Base-by-base conservation (phyloP, 2,888 invertebrate species). In the Drosophila differens region DNA sequence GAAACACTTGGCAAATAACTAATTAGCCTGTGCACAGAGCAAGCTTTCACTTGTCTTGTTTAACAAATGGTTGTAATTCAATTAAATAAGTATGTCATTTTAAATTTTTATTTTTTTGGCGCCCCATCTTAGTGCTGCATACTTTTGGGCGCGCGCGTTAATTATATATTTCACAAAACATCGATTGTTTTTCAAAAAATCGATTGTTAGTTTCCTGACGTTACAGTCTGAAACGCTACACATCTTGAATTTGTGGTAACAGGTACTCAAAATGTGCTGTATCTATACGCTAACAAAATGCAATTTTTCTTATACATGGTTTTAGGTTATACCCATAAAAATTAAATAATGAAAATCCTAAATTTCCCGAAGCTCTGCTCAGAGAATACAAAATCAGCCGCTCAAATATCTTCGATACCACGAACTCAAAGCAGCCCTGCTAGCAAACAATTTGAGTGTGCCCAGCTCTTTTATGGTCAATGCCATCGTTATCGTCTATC, bases 11-110 rank as follows among this genome's bases (percentile, higher is more conserved):
- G 30, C 51, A 67, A 44, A 57, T 69, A 63, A 73, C 52, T 83
- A 67, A 67, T 84, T 67, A 71, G 63, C 52, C 52, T 64, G 19
- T 22, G 44, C 12, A 16, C 12, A 41, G 4, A 28, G 37, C 30
- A n/a, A 53, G 76, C 85, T 83, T 83, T 82, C 82, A 79, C 82
- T 79, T 81, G 58, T 51, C 33, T 25, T 28, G 22, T 2, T n/a
- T 39, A 53, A 53, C 33, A 33, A 39, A 54, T 32, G 35, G 22
- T 19, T 41, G 10, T 28, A 44, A 41, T 9, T 53, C n/a, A 44
- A 22, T 35, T 44, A 9, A 25, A n/a, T 19, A n/a, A 33, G 2
- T 16, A 25, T 41, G 3, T 10, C 1, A 19, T 10, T 35, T 32
- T 22, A 4, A 1, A 28, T 54, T 54, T 10, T 2, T 52, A 47